Evolutionary conservation across 92 coral and sea anemone genomes (phyloP).

Genomic region (Pocillopora meandrina): DNA sequence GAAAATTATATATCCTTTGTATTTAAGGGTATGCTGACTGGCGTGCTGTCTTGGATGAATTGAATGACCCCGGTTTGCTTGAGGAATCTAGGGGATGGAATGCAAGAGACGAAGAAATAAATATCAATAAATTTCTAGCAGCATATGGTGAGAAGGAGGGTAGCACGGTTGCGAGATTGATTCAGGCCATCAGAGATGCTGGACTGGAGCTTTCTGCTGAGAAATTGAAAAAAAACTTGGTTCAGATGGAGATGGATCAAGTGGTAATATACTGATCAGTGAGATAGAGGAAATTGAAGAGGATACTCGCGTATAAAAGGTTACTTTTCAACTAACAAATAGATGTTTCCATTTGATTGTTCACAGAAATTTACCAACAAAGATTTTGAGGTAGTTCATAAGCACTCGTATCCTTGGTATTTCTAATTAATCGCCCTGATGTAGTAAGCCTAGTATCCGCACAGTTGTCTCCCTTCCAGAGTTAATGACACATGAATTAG

Average conservation of each 20-base stretch:
- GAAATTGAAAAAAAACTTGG: neutral
- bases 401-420: too few relatives aligned
- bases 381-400: too few relatives aligned
- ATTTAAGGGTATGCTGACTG: constrained; percentile 3
- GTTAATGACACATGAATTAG: too few relatives aligned
- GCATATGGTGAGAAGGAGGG: neutral
- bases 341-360: too few relatives aligned
- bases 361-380: too few relatives aligned
- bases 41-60: neutral
- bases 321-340: too few relatives aligned
- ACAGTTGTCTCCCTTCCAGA: too few relatives aligned
- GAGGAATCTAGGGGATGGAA: neutral
- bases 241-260: neutral
- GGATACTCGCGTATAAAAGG: too few relatives aligned
- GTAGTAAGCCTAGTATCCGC: too few relatives aligned
- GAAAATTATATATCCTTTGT: neutral
- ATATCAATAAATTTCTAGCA: neutral
- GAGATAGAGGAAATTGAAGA: too few relatives aligned
- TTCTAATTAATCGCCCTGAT: too few relatives aligned
- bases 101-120: neutral
- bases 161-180: neutral
- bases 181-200: neutral
- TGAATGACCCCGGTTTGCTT: neutral
- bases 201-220: neutral
- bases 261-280: too few relatives aligned